Conservation (phyloP, 2,888 invertebrate species). For the Volucella zonaria region DNA sequence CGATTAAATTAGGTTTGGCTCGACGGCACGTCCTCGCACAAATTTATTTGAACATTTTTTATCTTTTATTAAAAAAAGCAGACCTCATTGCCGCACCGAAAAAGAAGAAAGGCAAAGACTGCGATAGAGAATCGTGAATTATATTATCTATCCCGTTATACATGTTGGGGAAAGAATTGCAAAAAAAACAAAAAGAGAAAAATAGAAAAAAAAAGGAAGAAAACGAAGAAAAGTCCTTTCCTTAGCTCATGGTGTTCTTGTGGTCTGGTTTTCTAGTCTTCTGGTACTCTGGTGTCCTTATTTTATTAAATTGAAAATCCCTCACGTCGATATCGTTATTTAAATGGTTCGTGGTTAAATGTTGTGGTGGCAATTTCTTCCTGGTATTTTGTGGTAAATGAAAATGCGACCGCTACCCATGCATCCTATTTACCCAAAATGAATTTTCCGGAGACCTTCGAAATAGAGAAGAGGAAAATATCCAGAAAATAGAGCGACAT, state of each 20-base stretch:
- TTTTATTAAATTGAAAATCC: constrained; percentile 70
- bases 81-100: constrained; percentile 10
- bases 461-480: not conserved
- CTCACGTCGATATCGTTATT: constrained; percentile 73
- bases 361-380: constrained; percentile 50
- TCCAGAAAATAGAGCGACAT: constrained; percentile 7
- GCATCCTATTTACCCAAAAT: constrained; percentile 63
- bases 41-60: constrained; percentile 62
- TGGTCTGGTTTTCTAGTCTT: too few relatives aligned
- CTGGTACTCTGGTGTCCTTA: constrained; percentile 41
- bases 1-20: constrained; percentile 68
- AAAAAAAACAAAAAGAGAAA: not conserved
- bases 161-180: constrained; percentile 7
- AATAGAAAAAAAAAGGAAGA: constrained; percentile 3
- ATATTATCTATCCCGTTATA: constrained; percentile 34
- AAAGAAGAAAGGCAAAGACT: constrained; percentile 8
- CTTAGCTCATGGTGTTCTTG: constrained; percentile 25
- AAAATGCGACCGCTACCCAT: constrained; percentile 50
- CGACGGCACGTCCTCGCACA: constrained; percentile 60
- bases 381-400: constrained; percentile 34
- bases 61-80: constrained; percentile 43
- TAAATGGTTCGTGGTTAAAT: constrained; percentile 70
- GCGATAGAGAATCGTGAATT: constrained; percentile 51
- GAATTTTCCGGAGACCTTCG: constrained; percentile 28
- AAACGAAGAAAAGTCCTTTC: constrained; percentile 9